These are phyloP conservation scores for Pollenia angustigena DNA, from an alignment of 2,888 invertebrate genomes.

Conservation along the genomic window DNA sequence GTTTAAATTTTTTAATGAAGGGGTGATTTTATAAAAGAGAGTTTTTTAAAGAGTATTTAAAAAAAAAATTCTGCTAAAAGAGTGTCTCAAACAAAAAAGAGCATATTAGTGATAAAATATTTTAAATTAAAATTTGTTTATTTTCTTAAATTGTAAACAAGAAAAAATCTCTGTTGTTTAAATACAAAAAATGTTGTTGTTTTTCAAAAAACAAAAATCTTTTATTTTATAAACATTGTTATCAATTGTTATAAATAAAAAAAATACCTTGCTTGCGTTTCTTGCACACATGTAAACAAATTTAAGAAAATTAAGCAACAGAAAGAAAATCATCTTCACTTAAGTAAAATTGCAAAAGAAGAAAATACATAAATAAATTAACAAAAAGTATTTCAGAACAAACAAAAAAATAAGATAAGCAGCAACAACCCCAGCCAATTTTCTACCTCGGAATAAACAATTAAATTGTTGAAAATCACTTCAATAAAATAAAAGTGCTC, in stretches of 20 bases:
- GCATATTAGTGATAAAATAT: no score
- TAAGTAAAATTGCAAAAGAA: conserved; percentile 8
- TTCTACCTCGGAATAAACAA: conserved; percentile 43
- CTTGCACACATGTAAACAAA: conserved; percentile 45
- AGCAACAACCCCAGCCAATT: conserved; percentile 16
- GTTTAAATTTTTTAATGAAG: no score
- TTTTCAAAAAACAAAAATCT: no score
- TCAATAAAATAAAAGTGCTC: conserved; percentile 30
- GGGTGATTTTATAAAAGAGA: no score
- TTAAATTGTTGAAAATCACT: conserved; percentile 37
- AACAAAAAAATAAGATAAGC: conserved; percentile 27
- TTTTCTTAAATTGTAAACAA: neutral
- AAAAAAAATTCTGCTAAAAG: no score
- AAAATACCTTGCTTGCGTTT: conserved; percentile 10
- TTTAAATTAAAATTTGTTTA: no score
- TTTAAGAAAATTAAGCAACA: conserved; percentile 10
- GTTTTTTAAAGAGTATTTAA: no score
- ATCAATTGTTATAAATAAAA: conserved; percentile 34
- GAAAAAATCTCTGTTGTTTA: conserved; percentile 43
- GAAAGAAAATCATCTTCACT: conserved; percentile 23
- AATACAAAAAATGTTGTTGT: neutral
- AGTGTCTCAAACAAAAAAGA: no score
- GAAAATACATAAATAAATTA: conserved; percentile 16
- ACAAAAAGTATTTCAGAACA: conserved; percentile 4
- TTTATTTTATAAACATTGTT: conserved; percentile 40